Evolutionary conservation across 2,888 invertebrate genomes (phyloP), one percentile per base, ranked within the genome.

Genomic region (Idaea dimidiata): DNA sequence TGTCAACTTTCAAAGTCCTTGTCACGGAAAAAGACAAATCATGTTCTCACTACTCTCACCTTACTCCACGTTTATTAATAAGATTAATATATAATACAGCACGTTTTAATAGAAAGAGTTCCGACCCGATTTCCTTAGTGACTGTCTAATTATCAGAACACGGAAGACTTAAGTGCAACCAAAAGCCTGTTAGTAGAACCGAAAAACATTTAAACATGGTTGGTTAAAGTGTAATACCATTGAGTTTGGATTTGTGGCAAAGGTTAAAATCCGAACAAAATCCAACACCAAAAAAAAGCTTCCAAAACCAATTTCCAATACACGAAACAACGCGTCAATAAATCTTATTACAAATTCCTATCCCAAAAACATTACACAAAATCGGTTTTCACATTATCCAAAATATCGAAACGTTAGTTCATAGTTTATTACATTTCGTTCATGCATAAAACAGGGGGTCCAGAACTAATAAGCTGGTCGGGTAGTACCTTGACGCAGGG

Each of bases 401-500:
- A 73, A 68, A 73, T 72, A 78, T 76, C 76, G 79, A 81, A 74
- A 75, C 73, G 73, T 43, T 60, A 67, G 60, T 70, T 63, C 65
- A 60, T 69, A 71, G 71, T 76, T 80, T 79, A 80, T 82, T 78
- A 81, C 78, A 33, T 73, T 71, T 77, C 76, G 76, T 84, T 84
- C 84, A 87, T 88, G 88, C 87, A 88, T 89, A 86, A 89, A 86
- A 88, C 87, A 87, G 75, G 79, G 80, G 80, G 68, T 72, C 77
- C 80, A 83, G 82, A 88, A 86, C 85, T 87, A 87, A 87, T 88
- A 88, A 84, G 86, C 43, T 43, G 83, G 81, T 82, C 82, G 80
- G 77, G 73, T 56, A 18, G 73, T 69, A 79, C 77, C 84, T 80
- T 81, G 87, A 86, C 88, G 83, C 84, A 76, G 72, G 67, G 64